These are phyloP conservation scores for Pangasius djambal DNA, from an alignment of 2,797 vertebrate genomes.

Conservation along the genomic window DNA sequence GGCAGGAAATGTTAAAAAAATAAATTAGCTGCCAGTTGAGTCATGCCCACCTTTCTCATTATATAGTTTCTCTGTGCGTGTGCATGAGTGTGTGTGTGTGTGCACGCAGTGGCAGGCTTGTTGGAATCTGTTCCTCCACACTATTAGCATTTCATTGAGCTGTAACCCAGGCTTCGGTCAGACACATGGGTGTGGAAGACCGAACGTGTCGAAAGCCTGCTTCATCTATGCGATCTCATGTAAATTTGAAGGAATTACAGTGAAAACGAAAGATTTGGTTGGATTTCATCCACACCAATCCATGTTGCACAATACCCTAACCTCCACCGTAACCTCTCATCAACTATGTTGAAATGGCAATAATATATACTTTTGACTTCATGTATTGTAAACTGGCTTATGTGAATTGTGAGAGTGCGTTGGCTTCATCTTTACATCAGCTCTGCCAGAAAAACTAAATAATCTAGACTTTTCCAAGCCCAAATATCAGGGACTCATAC, in stretches of 20 bases:
- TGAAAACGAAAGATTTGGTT: not conserved
- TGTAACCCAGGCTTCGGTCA: constrained; percentile 39
- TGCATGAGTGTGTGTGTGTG: not conserved
- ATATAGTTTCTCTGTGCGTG: not conserved
- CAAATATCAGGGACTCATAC: not conserved
- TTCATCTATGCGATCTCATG: not conserved
- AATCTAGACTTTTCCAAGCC: constrained; percentile 3
- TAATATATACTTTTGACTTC: not conserved
- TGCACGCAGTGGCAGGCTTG: constrained; percentile 40
- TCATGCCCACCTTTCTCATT: constrained; percentile 37
- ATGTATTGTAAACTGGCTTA: no score
- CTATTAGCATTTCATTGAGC: constrained; percentile 42
- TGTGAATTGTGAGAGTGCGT: not conserved
- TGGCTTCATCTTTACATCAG: constrained; percentile 16
- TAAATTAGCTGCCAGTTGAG: constrained; percentile 13
- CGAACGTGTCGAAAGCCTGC: constrained; percentile 15
- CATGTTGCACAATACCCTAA: no score
- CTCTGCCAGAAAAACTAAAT: constrained; percentile 7
- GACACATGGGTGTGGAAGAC: constrained; percentile 34
- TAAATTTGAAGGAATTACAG: not conserved
- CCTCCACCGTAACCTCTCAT: not conserved
- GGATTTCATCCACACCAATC: not conserved
- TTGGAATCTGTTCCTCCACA: constrained; percentile 30
- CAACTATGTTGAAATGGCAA: not conserved
- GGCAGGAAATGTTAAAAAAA: constrained; percentile 42